Base-by-base conservation (phyloP, 2,888 invertebrate genomes). In the Epinotia nisella region DNA sequence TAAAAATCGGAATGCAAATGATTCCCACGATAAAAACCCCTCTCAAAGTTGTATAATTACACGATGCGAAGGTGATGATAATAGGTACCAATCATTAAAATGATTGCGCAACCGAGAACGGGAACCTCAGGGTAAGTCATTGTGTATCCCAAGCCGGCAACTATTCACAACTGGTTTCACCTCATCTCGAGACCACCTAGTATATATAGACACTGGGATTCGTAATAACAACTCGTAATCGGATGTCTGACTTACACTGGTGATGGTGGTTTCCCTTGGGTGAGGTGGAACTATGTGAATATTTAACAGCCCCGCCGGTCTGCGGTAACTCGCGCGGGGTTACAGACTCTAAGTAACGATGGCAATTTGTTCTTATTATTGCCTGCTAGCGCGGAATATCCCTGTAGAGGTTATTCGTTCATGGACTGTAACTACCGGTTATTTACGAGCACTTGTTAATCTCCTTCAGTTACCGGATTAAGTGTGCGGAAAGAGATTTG, bases 311-410 rank as follows among this genome's bases (percentile, higher is more conserved):
- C 53, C 59, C 65, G 65, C 59, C 35, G 24, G 65, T 49, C 59
- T 41, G 69, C 61, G 65, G 65, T 51, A 64, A 60, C 71, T 71
- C 65, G 65, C 39, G 70, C 41, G 66, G 19, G 70, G 59, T 59
- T 65, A 59, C 64, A 59, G 71, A 59, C 71, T 71, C 70, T 71
- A 71, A 71, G 59, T 74, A 74, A 74, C 70, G 74, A 66, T 56
- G 65, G 70, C 66, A 45, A 74, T 74, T 74, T 70, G 65, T 74
- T 69, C 70, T 74, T 70, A 74, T 74, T 74, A 74, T 74, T 70
- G 61, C 67, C 67, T 51, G 61, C 71, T 66, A 61, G 71, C 70
- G 56, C 41, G 61, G 58, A 71, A 65, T 59, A 65, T 59, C 53
- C 59, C 61, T 53, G 35, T 21, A 39, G 21, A 39, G 55, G 60